phyloP scores from a whole-genome alignment of 2,888 invertebrate species.

The Amblyjoppa fuscipennis region DNA sequence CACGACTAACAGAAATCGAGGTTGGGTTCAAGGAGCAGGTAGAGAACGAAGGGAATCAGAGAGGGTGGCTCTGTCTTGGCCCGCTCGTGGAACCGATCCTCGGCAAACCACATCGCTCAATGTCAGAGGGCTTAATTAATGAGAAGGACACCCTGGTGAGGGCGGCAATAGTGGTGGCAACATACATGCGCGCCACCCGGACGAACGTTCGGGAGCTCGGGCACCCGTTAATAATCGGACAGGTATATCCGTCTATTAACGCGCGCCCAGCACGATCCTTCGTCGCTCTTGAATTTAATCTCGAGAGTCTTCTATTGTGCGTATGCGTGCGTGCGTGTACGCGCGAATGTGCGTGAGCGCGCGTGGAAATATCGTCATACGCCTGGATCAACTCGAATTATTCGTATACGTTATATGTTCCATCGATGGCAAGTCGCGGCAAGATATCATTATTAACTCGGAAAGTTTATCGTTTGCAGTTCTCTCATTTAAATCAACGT shows the following conservation, averaged over 20 bases:
- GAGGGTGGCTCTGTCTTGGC: slow-evolving; percentile 26
- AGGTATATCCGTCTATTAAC: slow-evolving; percentile 71
- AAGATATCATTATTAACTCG: background rate
- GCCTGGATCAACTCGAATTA: slow-evolving; percentile 41
- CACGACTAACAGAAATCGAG: slow-evolving; percentile 46
- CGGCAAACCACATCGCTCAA: slow-evolving; percentile 72
- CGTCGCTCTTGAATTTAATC: slow-evolving; percentile 65
- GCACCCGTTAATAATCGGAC: slow-evolving; percentile 71
- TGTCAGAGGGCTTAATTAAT: slow-evolving; percentile 73
- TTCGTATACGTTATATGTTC: slow-evolving; percentile 6
- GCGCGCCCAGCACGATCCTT: slow-evolving; percentile 51
- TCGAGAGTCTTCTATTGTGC: slow-evolving; percentile 55
- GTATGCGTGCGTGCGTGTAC: slow-evolving; percentile 2
- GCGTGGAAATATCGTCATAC: slow-evolving; percentile 38
- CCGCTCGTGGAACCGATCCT: slow-evolving; percentile 57
- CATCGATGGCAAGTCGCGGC: background rate
- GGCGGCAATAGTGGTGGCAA: slow-evolving; percentile 54
- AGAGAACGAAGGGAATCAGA: slow-evolving; percentile 6
- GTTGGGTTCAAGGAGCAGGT: slow-evolving; percentile 40
- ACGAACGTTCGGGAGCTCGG: slow-evolving; percentile 58
- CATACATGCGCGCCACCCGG: slow-evolving; percentile 54
- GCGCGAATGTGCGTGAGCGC: background rate
- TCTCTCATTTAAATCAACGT: slow-evolving; percentile 37
- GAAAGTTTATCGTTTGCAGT: background rate
- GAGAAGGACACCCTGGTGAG: slow-evolving; percentile 68